These are phyloP conservation scores for Limenitis camilla DNA, from an alignment of 2,888 invertebrate genomes.

Conservation along the genomic window DNA sequence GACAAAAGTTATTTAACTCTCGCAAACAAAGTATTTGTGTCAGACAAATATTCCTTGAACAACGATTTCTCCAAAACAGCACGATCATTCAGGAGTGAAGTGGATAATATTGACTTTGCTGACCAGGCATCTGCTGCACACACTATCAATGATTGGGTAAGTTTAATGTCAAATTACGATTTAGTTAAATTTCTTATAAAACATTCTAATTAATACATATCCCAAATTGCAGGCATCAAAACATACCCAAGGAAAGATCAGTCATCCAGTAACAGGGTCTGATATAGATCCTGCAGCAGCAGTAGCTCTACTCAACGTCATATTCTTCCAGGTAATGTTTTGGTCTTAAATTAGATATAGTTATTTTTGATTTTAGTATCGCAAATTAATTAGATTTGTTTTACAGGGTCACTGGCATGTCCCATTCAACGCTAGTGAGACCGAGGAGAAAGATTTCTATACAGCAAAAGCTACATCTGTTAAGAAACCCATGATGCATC, in stretches of 20 bases:
- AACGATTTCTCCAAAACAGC: constrained; percentile 29
- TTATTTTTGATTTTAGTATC: neutral
- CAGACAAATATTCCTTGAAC: constrained; percentile 26
- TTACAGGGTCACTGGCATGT: constrained; percentile 46
- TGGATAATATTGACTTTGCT: constrained; percentile 5
- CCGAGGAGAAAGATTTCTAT: constrained; percentile 41
- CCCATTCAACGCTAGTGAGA: constrained; percentile 37
- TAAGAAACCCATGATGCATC: constrained; percentile 44
- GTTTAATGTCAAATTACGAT: constrained; percentile 12
- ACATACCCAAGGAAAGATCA: constrained; percentile 41
- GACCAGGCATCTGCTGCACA: constrained; percentile 3
- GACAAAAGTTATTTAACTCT: constrained; percentile 36
- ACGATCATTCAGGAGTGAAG: constrained; percentile 24
- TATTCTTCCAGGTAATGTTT: constrained; percentile 35
- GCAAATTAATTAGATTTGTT: too few species aligned
- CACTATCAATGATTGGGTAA: constrained; percentile 12
- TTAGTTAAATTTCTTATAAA: too few species aligned
- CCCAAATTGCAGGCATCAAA: constrained; percentile 37
- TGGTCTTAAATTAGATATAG: neutral
- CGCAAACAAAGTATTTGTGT: constrained; percentile 42
- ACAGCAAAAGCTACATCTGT: constrained; percentile 30
- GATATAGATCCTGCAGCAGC: constrained; percentile 26
- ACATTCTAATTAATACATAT: too few species aligned
- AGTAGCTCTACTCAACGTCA: constrained; percentile 40
- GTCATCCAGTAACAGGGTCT: constrained; percentile 30